These are phyloP conservation scores for Epinotia bilunana DNA, from an alignment of 2,888 invertebrate genomes.

Conservation along the genomic window DNA sequence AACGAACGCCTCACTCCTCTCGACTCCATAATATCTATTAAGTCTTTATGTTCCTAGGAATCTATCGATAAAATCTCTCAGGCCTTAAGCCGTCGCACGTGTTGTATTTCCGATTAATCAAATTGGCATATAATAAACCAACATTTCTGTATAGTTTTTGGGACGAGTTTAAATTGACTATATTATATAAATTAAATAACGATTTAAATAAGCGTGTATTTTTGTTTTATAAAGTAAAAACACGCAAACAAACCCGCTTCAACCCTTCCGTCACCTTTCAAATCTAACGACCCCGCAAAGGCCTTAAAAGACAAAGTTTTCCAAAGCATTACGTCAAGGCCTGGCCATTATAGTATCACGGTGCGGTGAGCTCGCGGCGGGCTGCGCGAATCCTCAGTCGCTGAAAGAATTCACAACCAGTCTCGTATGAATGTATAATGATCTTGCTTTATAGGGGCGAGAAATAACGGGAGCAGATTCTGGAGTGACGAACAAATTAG, in stretches of 20 bases:
- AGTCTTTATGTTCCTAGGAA: neutral
- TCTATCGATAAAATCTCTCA: neutral
- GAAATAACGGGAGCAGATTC: neutral
- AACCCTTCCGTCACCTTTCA: conserved; percentile 21
- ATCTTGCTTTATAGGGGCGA: conserved; percentile 10
- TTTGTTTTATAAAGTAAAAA: too few species aligned
- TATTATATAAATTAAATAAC: too few species aligned
- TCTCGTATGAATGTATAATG: conserved; percentile 60
- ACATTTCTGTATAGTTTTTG: too few species aligned
- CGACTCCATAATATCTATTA: neutral
- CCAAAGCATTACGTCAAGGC: conserved; percentile 56
- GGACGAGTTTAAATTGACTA: too few species aligned
- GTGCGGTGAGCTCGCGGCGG: conserved; percentile 69
- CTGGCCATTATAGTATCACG: conserved; percentile 79
- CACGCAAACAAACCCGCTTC: neutral
- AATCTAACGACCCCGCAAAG: conserved; percentile 38
- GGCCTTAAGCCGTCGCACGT: neutral
- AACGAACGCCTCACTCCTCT: neutral
- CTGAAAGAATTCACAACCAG: conserved; percentile 69
- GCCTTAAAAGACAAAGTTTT: conserved; percentile 51
- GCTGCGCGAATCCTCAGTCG: conserved; percentile 55
- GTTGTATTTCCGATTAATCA: neutral
- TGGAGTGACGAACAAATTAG: neutral
- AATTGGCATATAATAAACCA: too few species aligned
- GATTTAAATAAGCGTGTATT: too few species aligned